These are phyloP conservation scores for Cyphomyrus plagiostoma DNA, from an alignment of 2,113 vertebrate species.

Conservation along the genomic window DNA sequence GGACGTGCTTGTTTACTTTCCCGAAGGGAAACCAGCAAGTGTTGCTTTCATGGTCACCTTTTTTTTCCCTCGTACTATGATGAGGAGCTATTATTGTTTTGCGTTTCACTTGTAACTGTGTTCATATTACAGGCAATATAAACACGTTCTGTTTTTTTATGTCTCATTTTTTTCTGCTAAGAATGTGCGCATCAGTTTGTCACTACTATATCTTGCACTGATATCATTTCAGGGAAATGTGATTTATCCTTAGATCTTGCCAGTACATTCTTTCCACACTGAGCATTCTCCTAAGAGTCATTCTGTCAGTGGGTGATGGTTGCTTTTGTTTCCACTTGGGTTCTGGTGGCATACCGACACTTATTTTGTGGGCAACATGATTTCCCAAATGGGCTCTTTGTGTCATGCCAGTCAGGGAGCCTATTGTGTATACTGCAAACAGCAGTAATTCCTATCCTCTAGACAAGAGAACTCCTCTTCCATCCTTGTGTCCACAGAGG, in stretches of 20 bases:
- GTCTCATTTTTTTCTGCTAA: neutral
- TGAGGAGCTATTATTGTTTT: neutral
- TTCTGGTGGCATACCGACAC: neutral
- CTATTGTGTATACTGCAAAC: slow-evolving; percentile 22
- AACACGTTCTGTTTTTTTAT: neutral
- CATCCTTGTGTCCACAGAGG: slow-evolving; percentile 26
- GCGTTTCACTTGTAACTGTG: neutral
- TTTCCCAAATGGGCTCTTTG: neutral
- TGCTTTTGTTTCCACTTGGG: neutral
- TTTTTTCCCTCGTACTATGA: no score
- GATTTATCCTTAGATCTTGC: neutral
- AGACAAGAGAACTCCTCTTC: slow-evolving; percentile 26
- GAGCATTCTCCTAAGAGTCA: slow-evolving; percentile 2
- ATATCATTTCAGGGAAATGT: neutral
- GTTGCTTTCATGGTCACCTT: neutral
- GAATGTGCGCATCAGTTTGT: neutral
- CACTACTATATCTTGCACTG: neutral
- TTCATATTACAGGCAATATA: neutral
- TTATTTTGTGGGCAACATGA: neutral
- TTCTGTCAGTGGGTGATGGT: neutral
- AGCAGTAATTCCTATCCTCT: slow-evolving; percentile 18
- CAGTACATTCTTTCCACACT: neutral
- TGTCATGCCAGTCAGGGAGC: slow-evolving; percentile 24
- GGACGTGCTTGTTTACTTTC: neutral
- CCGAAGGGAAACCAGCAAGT: neutral